A percentile compares a stretch with the other conserved stretches of the same genome.
phyloP scores from a whole-genome alignment of 2,888 invertebrate genomes.

The Carabus problematicus region DNA sequence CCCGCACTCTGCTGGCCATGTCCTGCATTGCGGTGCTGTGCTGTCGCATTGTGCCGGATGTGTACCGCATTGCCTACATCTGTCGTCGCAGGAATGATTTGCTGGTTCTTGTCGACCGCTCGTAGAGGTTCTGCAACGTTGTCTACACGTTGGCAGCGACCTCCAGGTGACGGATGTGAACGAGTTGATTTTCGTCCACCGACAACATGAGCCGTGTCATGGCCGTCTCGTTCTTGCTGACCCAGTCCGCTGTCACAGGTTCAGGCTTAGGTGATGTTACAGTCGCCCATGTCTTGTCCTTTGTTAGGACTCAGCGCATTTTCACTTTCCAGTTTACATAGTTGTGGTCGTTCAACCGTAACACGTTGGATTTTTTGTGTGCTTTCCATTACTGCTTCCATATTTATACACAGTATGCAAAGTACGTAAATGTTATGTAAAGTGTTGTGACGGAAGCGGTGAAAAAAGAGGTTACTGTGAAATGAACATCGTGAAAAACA shows the following conservation, averaged over 20 bases:
- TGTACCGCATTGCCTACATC: constrained; percentile 2
- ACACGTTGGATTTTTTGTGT: constrained; percentile 2
- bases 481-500: too few relatives aligned
- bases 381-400: not conserved
- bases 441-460: too few relatives aligned
- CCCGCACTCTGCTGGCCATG: not conserved
- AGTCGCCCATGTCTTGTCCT: not conserved
- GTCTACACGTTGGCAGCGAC: constrained; percentile 1
- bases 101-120: not conserved
- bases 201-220: constrained; percentile 2
- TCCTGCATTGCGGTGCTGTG: constrained; percentile 6
- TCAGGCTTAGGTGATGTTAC: constrained; percentile 6
- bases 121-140: constrained; percentile 5
- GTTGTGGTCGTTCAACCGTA: not conserved
- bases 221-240: not conserved
- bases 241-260: not conserved
- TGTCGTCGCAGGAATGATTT: not conserved
- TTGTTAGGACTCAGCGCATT: constrained; percentile 8
- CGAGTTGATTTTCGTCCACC: constrained; percentile 1
- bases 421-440: too few relatives aligned
- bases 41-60: not conserved
- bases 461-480: too few relatives aligned
- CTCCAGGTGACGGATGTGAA: constrained; percentile 1
- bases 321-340: not conserved
- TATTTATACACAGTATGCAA: not conserved